Evolutionary conservation across 2,797 vertebrate species (phyloP).

Genomic region (Glossophaga mutica): DNA sequence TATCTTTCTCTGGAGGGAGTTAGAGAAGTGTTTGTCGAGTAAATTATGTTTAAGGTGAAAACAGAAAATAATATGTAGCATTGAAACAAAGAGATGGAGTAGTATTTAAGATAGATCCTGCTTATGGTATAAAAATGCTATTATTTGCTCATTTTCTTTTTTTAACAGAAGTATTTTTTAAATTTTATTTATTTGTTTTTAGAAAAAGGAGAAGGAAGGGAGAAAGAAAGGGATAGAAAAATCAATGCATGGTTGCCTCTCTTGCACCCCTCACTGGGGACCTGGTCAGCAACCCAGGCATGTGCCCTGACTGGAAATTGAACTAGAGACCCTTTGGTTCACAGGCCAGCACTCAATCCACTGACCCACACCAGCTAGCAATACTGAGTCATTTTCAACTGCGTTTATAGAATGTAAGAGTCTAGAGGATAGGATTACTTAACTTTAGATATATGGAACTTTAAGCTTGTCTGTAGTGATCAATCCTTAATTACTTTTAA

Average conservation of each 20-base stretch:
- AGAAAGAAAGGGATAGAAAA: too few species aligned
- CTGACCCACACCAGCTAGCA: too few species aligned
- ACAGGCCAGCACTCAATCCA: too few species aligned
- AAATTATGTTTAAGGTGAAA: background rate
- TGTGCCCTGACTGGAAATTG: too few species aligned
- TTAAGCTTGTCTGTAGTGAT: background rate
- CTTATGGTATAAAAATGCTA: background rate
- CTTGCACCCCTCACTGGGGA: too few species aligned
- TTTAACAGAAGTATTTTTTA: too few species aligned
- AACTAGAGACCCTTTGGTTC: too few species aligned
- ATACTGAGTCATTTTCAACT: background rate
- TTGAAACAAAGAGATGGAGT: background rate
- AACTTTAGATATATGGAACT: background rate
- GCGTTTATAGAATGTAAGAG: background rate
- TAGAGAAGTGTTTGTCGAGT: background rate
- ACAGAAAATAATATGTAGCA: background rate
- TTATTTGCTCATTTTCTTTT: background rate
- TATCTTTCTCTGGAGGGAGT: background rate
- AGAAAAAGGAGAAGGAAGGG: too few species aligned
- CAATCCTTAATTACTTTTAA: background rate
- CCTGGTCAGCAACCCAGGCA: too few species aligned
- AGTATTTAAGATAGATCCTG: background rate
- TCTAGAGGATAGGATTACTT: background rate
- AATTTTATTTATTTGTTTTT: too few species aligned
- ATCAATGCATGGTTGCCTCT: too few species aligned